A percentile compares a stretch with the other conserved stretches of the same genome.
Conservation (phyloP, 2,797 vertebrate species). For the Chloroceryle amazona region DNA sequence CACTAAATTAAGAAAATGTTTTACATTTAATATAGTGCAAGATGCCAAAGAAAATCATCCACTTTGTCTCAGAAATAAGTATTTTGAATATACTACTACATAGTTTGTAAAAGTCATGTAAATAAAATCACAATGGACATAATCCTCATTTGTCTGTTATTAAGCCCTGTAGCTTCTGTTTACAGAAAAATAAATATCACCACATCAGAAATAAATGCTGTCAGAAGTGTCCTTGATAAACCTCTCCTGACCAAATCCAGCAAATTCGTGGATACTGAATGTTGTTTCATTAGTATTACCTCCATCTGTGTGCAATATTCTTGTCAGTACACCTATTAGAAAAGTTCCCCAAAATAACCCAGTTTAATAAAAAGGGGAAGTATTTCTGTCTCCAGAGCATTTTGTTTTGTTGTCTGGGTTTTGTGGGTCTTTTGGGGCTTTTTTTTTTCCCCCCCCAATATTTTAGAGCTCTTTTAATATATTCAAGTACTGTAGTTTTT, state of each 20-base stretch:
- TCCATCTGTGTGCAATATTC: background rate
- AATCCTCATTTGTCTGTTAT: constrained; percentile 47
- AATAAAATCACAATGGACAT: constrained; percentile 54
- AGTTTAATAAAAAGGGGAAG: background rate
- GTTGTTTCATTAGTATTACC: background rate
- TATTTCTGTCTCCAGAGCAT: background rate
- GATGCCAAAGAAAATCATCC: constrained; percentile 36
- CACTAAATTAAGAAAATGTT: constrained; percentile 69
- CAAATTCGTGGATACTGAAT: background rate
- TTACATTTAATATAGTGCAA: constrained; percentile 69
- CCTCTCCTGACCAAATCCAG: constrained; percentile 65
- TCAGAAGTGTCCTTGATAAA: constrained; percentile 30
- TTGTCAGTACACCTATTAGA: background rate
- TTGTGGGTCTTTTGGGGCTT: background rate
- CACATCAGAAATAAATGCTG: background rate
- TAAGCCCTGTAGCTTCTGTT: constrained; percentile 64
- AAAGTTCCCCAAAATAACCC: background rate
- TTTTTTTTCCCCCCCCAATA: background rate
- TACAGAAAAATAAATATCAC: background rate
- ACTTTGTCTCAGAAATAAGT: constrained; percentile 57
- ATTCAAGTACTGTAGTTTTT: background rate
- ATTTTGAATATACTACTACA: constrained; percentile 50
- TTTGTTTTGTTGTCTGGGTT: background rate
- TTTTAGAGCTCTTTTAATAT: background rate
- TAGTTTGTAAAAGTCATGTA: constrained; percentile 6